phyloP scores from a whole-genome alignment of 2,797 vertebrate species.

The Phyllotis vaccarum region DNA sequence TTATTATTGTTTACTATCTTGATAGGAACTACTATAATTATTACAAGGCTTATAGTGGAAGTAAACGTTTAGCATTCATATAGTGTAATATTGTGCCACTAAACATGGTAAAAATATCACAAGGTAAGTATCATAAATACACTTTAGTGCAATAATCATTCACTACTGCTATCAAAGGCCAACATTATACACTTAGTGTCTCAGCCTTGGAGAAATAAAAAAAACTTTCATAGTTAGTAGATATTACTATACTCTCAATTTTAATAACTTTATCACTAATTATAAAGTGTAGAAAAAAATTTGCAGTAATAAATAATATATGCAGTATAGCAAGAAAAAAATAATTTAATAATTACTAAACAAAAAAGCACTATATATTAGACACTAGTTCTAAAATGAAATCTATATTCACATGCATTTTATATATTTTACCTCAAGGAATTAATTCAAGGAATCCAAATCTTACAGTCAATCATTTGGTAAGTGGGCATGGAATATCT shows the following conservation, averaged over 20 bases:
- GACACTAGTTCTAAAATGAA: neutral
- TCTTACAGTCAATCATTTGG: neutral
- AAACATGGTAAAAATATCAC: slow-evolving; percentile 4
- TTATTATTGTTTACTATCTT: neutral
- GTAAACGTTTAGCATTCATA: neutral
- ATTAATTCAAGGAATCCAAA: neutral
- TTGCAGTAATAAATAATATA: neutral
- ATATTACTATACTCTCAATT: neutral
- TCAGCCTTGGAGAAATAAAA: neutral
- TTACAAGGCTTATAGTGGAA: neutral
- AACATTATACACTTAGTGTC: neutral
- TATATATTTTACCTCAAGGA: neutral
- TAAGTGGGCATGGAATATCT: neutral
- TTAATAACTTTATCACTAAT: neutral
- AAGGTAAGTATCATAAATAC: neutral
- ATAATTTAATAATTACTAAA: neutral
- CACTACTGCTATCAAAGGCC: neutral
- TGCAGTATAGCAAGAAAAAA: neutral
- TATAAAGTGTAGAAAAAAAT: neutral
- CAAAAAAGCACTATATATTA: neutral
- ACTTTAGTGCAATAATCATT: neutral
- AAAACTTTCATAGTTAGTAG: rapidly evolving
- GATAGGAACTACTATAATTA: neutral
- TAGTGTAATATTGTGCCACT: neutral
- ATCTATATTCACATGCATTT: neutral